phyloP scores from a whole-genome alignment of 2,888 invertebrate genomes.

The Limulus polyphemus region DNA sequence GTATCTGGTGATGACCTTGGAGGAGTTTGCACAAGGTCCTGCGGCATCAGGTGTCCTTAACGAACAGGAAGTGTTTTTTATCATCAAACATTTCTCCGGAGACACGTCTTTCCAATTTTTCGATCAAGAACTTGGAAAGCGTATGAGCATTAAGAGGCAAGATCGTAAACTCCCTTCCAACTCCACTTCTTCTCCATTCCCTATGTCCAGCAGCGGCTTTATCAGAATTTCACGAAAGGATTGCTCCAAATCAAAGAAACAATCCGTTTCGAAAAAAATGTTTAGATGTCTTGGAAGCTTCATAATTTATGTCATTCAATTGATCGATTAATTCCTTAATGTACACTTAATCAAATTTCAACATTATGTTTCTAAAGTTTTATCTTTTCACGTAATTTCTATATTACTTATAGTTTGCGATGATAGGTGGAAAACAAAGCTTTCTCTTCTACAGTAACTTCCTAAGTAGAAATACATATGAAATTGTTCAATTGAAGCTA shows the following conservation, averaged over 20 bases:
- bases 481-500: too few relatives aligned
- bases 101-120: constrained; percentile 31
- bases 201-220: too few relatives aligned
- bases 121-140: neutral
- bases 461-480: too few relatives aligned
- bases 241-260: constrained; percentile 13
- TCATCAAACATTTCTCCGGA: constrained; percentile 31
- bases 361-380: too few relatives aligned
- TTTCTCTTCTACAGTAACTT: too few relatives aligned
- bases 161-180: neutral
- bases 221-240: too few relatives aligned
- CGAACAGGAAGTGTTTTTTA: constrained; percentile 41
- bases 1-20: constrained; percentile 52
- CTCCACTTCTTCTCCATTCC: too few relatives aligned
- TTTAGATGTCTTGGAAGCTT: constrained; percentile 23
- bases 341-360: too few relatives aligned
- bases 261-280: constrained; percentile 22
- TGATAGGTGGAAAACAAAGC: too few relatives aligned
- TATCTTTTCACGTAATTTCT: too few relatives aligned
- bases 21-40: constrained; percentile 50
- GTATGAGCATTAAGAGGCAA: constrained; percentile 3
- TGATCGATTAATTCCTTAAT: constrained; percentile 16
- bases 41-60: constrained; percentile 45
- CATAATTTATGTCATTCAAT: constrained; percentile 24
- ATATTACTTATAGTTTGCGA: too few relatives aligned